Evolutionary conservation across 1,140 invertebrate species (phyloP).

Genomic region (Lethrus apterus): DNA sequence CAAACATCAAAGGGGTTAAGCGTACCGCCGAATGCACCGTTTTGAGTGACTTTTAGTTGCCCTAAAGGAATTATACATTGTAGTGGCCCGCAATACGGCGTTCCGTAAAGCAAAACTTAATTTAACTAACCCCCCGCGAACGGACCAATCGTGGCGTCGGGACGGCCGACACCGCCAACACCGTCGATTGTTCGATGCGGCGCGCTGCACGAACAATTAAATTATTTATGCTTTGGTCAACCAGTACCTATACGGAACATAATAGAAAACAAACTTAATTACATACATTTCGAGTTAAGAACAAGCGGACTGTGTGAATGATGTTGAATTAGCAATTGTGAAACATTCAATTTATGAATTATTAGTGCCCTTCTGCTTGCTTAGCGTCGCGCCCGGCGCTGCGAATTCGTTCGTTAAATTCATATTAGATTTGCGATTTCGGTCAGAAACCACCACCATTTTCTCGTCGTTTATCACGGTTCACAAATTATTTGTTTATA

Average conservation of each 20-base stretch:
- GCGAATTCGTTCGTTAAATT: conserved; percentile 9
- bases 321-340: conserved; percentile 41
- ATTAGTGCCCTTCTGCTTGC: conserved; percentile 22
- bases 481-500: too few relatives aligned
- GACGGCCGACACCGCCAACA: conserved; percentile 9
- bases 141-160: neutral
- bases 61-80: conserved; percentile 28
- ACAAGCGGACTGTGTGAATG: conserved; percentile 34
- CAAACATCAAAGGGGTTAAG: conserved; percentile 13
- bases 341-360: conserved; percentile 42
- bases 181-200: conserved; percentile 10
- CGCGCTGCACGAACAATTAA: conserved; percentile 28
- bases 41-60: conserved; percentile 29
- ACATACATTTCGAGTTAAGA: conserved; percentile 36
- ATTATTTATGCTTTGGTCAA: conserved; percentile 39
- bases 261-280: conserved; percentile 43
- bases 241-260: conserved; percentile 39
- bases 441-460: too few relatives aligned
- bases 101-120: conserved; percentile 28
- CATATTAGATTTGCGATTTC: conserved; percentile 14
- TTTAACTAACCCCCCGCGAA: conserved; percentile 24
- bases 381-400: neutral
- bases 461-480: too few relatives aligned
- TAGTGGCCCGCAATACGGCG: conserved; percentile 27
- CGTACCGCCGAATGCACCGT: conserved; percentile 20